phyloP scores from a whole-genome alignment of 2,888 invertebrate species.

The Pyrochroa serraticornis region DNA sequence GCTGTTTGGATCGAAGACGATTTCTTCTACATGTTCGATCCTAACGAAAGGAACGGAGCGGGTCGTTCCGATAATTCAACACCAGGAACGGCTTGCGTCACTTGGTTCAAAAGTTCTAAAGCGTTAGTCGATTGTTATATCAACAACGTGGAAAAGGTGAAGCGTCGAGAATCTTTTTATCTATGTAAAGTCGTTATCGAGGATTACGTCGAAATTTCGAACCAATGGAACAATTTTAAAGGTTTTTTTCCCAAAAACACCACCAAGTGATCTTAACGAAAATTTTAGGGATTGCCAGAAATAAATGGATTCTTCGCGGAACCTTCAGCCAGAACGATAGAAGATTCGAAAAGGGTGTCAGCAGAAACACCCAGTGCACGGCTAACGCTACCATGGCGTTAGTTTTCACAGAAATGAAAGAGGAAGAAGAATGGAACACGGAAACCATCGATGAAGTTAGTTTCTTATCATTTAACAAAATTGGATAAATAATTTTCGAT shows the following conservation, averaged over 20 bases:
- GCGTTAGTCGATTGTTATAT: constrained; percentile 54
- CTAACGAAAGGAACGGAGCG: constrained; percentile 53
- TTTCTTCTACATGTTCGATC: constrained; percentile 58
- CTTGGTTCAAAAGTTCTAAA: constrained; percentile 51
- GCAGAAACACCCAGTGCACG: constrained; percentile 57
- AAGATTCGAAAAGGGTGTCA: constrained; percentile 51
- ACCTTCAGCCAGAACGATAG: constrained; percentile 49
- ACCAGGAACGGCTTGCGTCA: constrained; percentile 54
- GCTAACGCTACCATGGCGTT: constrained; percentile 56
- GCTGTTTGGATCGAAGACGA: constrained; percentile 57
- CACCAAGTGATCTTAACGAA: neutral
- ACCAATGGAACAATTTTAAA: constrained; percentile 54
- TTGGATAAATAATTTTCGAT: constrained; percentile 13
- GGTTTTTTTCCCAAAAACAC: constrained; percentile 37
- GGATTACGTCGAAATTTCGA: constrained; percentile 47
- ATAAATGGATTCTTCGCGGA: constrained; percentile 56
- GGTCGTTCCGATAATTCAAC: constrained; percentile 36
- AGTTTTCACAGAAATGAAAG: constrained; percentile 48
- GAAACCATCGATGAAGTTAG: constrained; percentile 56
- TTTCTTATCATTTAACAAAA: neutral
- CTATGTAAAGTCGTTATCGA: constrained; percentile 52
- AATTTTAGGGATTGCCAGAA: constrained; percentile 12
- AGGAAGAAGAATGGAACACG: constrained; percentile 50
- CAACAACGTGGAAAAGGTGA: constrained; percentile 46
- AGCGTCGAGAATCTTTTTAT: constrained; percentile 37